Evolutionary conservation across 1,140 invertebrate species (phyloP).

Genomic region (Kradibia gibbosae): DNA sequence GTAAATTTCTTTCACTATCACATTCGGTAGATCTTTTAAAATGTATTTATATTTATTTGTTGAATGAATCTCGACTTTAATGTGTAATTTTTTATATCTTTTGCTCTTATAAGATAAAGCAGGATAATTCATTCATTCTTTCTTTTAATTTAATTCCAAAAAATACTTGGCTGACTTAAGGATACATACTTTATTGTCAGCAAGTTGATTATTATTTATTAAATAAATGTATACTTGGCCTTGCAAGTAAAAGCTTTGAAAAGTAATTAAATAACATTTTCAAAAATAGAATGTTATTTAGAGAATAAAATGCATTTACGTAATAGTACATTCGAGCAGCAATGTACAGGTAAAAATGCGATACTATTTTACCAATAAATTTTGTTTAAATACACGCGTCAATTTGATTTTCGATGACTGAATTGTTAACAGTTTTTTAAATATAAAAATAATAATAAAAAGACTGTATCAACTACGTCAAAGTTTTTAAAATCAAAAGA

Average conservation of each 20-base stretch:
- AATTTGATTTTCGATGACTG: slow-evolving; percentile 38
- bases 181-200: not conserved
- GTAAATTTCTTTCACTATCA: slow-evolving; percentile 16
- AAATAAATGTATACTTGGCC: not conserved
- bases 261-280: not conserved
- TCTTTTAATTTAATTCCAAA: not conserved
- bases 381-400: slow-evolving; percentile 2
- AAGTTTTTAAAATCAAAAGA: slow-evolving; percentile 40
- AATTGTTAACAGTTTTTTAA: not conserved
- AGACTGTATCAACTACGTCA: slow-evolving; percentile 32
- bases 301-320: not conserved
- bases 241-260: slow-evolving; percentile 17
- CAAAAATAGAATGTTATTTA: not conserved
- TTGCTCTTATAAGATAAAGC: not conserved
- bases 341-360: not conserved
- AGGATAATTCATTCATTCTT: not conserved
- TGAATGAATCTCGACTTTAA: slow-evolving; percentile 17
- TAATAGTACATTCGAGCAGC: slow-evolving; percentile 32
- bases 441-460: slow-evolving; percentile 15
- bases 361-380: slow-evolving; percentile 38
- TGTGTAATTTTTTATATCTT: not conserved
- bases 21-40: slow-evolving; percentile 16
- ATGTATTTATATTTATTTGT: slow-evolving; percentile 24
- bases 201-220: not conserved
- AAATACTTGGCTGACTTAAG: not conserved